Percentiles rank a stretch among this genome's conserved stretches.
Conservation (phyloP, 2,113 vertebrate species). For the Silurus asotus region DNA sequence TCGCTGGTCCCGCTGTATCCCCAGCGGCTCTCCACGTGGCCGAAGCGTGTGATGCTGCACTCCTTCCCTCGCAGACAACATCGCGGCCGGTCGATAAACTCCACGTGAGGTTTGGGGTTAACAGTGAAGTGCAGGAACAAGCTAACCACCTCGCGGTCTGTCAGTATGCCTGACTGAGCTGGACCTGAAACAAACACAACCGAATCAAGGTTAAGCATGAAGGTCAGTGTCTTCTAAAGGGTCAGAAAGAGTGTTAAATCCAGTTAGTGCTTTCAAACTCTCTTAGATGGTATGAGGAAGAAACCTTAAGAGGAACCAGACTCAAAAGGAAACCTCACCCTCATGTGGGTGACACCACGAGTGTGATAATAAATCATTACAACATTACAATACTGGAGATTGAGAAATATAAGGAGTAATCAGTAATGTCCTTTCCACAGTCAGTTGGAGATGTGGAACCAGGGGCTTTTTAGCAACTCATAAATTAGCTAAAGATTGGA, state of each 20-base stretch:
- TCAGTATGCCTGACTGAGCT: conserved; percentile 86
- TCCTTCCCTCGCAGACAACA: conserved; percentile 89
- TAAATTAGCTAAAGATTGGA: too few species aligned
- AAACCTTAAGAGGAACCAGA: too few species aligned
- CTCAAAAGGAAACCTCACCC: too few species aligned
- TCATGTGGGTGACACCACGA: too few species aligned
- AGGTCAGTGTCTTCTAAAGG: not conserved
- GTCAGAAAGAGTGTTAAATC: not conserved
- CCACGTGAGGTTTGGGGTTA: conserved; percentile 85
- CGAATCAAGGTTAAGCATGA: not conserved
- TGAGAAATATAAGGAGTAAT: too few species aligned
- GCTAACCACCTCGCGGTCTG: conserved; percentile 84
- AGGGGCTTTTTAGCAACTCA: too few species aligned
- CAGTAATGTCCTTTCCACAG: too few species aligned
- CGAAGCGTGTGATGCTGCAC: conserved; percentile 87
- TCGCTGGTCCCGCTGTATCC: conserved; percentile 89
- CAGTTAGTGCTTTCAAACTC: too few species aligned
- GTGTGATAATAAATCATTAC: too few species aligned
- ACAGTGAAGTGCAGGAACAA: conserved; percentile 88
- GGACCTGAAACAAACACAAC: conserved; percentile 69
- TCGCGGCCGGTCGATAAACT: conserved; percentile 85
- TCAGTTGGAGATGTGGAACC: too few species aligned
- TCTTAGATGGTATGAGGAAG: too few species aligned
- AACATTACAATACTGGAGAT: too few species aligned
- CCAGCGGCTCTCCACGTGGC: conserved; percentile 91